These are phyloP conservation scores for Cichladusa arquata DNA, from an alignment of 2,113 vertebrate genomes.

Conservation along the genomic window DNA sequence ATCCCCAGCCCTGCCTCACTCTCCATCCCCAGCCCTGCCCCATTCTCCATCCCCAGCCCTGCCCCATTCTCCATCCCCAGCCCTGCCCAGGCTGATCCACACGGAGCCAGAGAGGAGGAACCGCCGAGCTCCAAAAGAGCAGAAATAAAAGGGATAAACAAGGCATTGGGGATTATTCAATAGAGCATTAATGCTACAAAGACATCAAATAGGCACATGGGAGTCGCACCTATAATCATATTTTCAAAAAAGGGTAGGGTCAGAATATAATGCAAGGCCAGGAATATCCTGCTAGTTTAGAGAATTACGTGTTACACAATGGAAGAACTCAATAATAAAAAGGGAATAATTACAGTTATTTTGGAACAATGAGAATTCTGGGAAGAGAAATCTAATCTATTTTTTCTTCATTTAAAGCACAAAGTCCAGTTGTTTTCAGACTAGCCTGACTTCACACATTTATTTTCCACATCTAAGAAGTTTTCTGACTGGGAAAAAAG, in stretches of 20 bases:
- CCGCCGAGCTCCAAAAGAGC: background rate
- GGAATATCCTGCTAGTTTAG: background rate
- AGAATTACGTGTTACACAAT: conserved; percentile 2
- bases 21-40: background rate
- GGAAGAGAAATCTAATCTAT: background rate
- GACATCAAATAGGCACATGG: background rate
- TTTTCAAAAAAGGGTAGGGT: background rate
- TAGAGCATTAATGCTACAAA: background rate
- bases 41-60: too few species aligned
- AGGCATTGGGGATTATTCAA: background rate
- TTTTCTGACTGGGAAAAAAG: background rate
- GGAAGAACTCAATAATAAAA: background rate
- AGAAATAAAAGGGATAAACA: background rate
- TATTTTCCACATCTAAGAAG: background rate
- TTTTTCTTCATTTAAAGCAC: background rate
- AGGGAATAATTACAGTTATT: conserved; percentile 49
- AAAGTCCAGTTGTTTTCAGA: background rate
- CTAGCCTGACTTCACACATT: background rate
- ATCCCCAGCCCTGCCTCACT: too few species aligned
- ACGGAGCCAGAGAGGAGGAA: background rate
- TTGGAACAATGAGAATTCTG: conserved; percentile 19
- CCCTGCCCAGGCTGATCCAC: background rate
- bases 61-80: too few species aligned
- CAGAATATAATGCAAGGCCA: background rate
- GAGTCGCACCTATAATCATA: background rate